phyloP scores from a whole-genome alignment of 2,113 vertebrate genomes.

The Mirza zaza region DNA sequence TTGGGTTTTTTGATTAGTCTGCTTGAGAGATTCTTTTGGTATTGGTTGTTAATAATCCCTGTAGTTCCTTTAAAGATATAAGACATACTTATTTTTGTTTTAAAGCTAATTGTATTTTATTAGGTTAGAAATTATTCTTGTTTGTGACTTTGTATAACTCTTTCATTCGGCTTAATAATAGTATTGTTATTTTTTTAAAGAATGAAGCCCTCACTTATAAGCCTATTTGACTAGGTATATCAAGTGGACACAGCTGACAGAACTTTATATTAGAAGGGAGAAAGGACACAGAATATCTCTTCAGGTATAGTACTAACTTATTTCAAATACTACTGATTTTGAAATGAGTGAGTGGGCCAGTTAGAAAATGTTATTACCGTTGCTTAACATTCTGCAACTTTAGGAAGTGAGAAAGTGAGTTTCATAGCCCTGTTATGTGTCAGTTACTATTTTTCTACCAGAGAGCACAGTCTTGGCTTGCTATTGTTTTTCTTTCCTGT shows the following conservation, averaged over 20 bases:
- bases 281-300: neutral
- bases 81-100: slow-evolving; percentile 7
- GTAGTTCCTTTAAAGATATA: slow-evolving; percentile 1
- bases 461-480: neutral
- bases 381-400: neutral
- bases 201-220: neutral
- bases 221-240: neutral
- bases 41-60: slow-evolving; percentile 15
- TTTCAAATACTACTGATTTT: neutral
- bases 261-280: neutral
- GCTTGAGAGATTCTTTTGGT: neutral
- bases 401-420: neutral
- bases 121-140: neutral
- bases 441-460: neutral
- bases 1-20: neutral
- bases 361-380: neutral
- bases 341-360: neutral
- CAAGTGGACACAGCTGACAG: neutral
- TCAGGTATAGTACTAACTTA: neutral
- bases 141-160: neutral
- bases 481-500: neutral
- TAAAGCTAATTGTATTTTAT: neutral
- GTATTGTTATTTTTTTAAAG: neutral
- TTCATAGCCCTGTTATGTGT: neutral
- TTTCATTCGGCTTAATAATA: neutral